These are phyloP conservation scores for Phoenicopterus ruber DNA, from an alignment of 2,113 vertebrate genomes.

Conservation along the genomic window DNA sequence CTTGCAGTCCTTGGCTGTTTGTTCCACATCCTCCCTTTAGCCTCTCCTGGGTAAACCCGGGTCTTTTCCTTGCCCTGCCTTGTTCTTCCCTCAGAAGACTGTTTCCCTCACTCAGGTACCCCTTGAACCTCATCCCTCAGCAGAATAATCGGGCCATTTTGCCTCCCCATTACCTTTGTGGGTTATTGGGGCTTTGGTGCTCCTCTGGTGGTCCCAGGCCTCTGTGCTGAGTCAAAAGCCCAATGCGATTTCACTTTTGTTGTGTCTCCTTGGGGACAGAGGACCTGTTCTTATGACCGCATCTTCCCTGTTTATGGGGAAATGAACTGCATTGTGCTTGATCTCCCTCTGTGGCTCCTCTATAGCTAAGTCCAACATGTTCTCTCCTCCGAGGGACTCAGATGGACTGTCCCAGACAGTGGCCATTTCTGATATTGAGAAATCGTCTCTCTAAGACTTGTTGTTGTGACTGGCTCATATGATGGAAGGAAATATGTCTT, in stretches of 20 bases:
- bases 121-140: neutral
- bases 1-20: neutral
- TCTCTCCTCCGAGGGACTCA: neutral
- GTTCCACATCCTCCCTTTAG: neutral
- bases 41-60: neutral
- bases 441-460: neutral
- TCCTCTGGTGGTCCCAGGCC: neutral
- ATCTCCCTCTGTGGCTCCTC: neutral
- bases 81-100: neutral
- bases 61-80: neutral
- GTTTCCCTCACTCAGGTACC: neutral
- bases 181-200: neutral
- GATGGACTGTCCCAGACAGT: neutral
- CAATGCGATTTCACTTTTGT: neutral
- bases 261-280: neutral
- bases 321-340: neutral
- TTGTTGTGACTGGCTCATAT: neutral
- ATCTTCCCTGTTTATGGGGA: neutral
- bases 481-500: neutral
- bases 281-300: neutral
- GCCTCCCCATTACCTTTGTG: neutral
- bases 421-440: neutral
- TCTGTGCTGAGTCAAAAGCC: neutral
- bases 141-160: neutral
- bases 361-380: neutral